These are phyloP conservation scores for Mystacornis crossleyi DNA, from an alignment of 2,113 vertebrate species.

Conservation along the genomic window DNA sequence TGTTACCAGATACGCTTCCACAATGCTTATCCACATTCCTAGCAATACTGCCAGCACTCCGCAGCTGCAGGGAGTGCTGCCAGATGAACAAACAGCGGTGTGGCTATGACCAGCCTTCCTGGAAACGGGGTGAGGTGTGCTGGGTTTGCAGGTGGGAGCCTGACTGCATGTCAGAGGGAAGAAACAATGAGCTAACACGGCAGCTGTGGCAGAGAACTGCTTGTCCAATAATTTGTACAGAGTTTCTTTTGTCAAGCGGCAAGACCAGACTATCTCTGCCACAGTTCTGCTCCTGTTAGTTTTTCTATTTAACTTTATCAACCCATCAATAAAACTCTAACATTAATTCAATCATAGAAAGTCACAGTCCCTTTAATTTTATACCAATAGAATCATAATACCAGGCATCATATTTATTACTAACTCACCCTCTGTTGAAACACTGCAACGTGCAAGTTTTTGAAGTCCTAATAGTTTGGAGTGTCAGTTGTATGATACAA, in stretches of 20 bases:
- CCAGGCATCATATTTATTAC: neutral
- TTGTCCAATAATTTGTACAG: rapidly evolving
- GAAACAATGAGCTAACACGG: rapidly evolving
- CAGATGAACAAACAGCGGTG: rapidly evolving
- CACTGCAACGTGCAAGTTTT: neutral
- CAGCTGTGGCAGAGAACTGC: neutral
- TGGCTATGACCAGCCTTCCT: neutral
- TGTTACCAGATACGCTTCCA: rapidly evolving
- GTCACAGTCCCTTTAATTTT: neutral
- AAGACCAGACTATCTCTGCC: neutral
- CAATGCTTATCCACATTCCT: neutral
- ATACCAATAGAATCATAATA: neutral
- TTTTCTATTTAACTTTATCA: neutral
- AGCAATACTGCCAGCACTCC: neutral
- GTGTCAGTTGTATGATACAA: neutral
- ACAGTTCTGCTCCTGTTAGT: neutral
- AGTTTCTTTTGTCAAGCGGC: neutral
- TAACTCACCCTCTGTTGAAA: neutral
- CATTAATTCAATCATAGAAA: neutral
- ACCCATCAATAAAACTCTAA: neutral
- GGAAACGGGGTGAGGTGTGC: rapidly evolving
- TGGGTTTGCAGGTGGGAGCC: neutral
- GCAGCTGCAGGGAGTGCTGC: neutral
- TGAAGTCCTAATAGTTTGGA: neutral
- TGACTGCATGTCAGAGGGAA: neutral